Base-by-base conservation (phyloP, 2,888 invertebrate species). In the Galerucella calmariensis region DNA sequence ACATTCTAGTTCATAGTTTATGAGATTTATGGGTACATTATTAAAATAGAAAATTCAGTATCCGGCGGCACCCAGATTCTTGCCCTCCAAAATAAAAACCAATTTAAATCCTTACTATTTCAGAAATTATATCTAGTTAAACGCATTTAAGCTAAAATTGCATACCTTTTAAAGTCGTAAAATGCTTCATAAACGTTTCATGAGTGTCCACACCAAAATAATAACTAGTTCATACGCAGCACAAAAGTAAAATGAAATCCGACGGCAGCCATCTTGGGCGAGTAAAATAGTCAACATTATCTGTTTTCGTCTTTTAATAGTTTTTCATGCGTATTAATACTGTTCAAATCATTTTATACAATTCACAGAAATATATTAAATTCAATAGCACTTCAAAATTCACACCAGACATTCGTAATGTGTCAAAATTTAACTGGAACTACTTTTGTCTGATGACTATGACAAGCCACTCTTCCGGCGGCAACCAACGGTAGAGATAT, bases 231-330 rank as follows among this genome's bases (percentile, higher is more conserved):
- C 75, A 76, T 76, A 74, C 48, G 69, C 70, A 72, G 70, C 72
- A 74, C 72, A 76, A 72, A 77, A 77, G 77, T 77, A 77, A 77
- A 80, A 79, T 76, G 77, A 78, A 84, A 82, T 82, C 87, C 88
- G 87, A 83, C 87, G 87, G 87, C 86, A 86, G 88, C 88, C 88
- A 88, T 88, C 85, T 88, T 88, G 87, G 84, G 79, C 79, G 79
- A 80, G 78, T 75, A 77, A 81, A 80, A 79, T 79, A 68, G 87
- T 89, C 89, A 88, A 89, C 88, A 85, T 89, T 89, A 75, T 71
- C 51, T 72, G 75, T 77, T 63, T 61, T 88, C 88, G 83, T 89
- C 89, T 87, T 89, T 88, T 85, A 85, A 88, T 88, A 88, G 89
- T 89, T 89, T 84, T 87, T 87, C 56, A 63, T 62, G 20, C 56